Evolutionary conservation across 2,113 vertebrate genomes (phyloP).

Genomic region (Crocuta crocuta): DNA sequence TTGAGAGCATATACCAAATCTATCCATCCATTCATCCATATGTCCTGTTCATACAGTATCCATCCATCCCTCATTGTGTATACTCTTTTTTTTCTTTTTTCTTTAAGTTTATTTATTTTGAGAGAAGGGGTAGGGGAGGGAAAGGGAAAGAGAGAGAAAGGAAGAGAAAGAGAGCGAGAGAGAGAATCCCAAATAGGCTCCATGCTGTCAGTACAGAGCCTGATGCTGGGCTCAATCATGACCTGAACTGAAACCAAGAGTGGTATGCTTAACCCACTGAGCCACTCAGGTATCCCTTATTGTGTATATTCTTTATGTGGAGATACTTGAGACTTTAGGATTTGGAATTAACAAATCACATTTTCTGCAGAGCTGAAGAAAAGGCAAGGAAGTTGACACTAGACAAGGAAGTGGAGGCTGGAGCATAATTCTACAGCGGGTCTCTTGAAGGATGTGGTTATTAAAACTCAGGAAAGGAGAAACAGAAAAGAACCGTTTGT

Average conservation of each 20-base stretch:
- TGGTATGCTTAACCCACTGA: too few species aligned
- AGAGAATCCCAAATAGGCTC: too few species aligned
- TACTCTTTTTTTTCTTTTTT: background rate
- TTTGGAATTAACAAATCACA: background rate
- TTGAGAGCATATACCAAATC: background rate
- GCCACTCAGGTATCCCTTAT: background rate
- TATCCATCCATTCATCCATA: background rate
- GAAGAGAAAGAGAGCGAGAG: too few species aligned
- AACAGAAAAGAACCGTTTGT: constrained; percentile 39
- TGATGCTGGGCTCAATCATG: too few species aligned
- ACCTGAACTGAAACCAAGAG: too few species aligned
- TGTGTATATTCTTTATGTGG: background rate
- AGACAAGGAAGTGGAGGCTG: background rate
- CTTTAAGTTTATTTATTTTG: too few species aligned
- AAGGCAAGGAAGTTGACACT: background rate
- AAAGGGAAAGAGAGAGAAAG: too few species aligned
- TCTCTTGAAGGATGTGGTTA: background rate
- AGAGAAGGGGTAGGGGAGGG: too few species aligned
- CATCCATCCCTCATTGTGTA: background rate
- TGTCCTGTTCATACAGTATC: background rate
- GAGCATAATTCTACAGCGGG: background rate
- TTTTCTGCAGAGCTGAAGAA: background rate
- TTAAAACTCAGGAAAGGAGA: constrained; percentile 19
- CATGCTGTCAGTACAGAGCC: too few species aligned
- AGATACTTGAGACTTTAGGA: background rate